Evolutionary conservation across 2,888 invertebrate genomes (phyloP).

Genomic region (Oscheius sp.): DNA sequence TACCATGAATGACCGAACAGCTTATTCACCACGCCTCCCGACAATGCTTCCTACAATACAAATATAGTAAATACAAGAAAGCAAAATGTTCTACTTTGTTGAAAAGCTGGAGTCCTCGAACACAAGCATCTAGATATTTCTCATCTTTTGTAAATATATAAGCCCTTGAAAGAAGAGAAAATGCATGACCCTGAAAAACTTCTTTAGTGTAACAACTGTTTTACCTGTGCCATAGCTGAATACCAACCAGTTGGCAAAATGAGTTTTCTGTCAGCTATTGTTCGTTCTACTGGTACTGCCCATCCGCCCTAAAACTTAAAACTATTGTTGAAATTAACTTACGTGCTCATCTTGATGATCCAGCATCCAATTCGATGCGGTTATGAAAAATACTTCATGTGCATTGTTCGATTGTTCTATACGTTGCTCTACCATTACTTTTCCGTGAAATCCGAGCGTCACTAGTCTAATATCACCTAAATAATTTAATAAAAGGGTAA

Average conservation of each 20-base stretch:
- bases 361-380: constrained; percentile 91
- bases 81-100: too few relatives aligned
- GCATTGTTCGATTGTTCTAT: constrained; percentile 83
- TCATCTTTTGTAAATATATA: constrained; percentile 80
- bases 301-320: constrained; percentile 80
- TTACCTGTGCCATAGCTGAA: constrained; percentile 91
- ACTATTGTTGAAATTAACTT: background rate
- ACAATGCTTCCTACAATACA: constrained; percentile 68
- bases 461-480: constrained; percentile 48
- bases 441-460: constrained; percentile 54
- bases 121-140: constrained; percentile 83
- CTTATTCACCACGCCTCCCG: constrained; percentile 84
- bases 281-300: constrained; percentile 85
- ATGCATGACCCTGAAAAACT: constrained; percentile 79
- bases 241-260: constrained; percentile 89
- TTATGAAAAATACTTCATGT: constrained; percentile 89
- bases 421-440: constrained; percentile 72
- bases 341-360: constrained; percentile 79
- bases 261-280: constrained; percentile 79
- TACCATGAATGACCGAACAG: constrained; percentile 81
- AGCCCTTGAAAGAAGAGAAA: constrained; percentile 91
- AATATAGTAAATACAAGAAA: too few relatives aligned
- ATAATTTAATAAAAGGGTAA: too few relatives aligned
- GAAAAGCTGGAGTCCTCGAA: constrained; percentile 82
- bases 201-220: background rate